Base-by-base conservation (phyloP, 1,140 invertebrate genomes). In the Grapholita molesta region DNA sequence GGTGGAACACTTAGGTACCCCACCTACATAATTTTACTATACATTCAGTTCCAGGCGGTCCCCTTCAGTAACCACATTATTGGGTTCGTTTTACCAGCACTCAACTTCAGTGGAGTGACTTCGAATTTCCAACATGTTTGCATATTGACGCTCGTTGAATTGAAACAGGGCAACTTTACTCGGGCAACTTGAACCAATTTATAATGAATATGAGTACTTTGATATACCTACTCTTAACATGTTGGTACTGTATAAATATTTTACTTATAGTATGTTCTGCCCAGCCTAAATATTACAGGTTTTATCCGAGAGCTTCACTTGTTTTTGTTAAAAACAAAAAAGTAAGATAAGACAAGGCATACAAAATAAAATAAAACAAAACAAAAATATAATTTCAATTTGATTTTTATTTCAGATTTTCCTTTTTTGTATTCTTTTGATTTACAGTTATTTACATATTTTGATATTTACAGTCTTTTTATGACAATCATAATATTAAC, bases 361-460 rank as follows among this genome's bases (percentile, higher is more conserved):
- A 71, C 64, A 75, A 80, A 73, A 72, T 23, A 69, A 78, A 76
- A 85, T 82, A 73, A 86, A 88, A 86, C 81, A 79, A 88, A 88
- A 86, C 64, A 64, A 86, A 38, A 88, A 82, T 84, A 82, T 89
- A 88, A 86, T 84, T 87, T 85, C 74, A 72, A 83, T 79, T 69
- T 84, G 74, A 88, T 30, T 69, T 68, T 84, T 89, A 89, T 89
- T 89, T 88, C 79, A 73, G 70, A 74, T 79, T 79, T 82, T 67
- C 74, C 78, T 80, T 72, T 69, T 84, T 84, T 77, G 76, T 86
- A 73, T 80, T 77, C 72, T 77, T 71, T 25, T 71, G 66, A 87
- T 86, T 84, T 87, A 89, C 87, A 88, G 70, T 79, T 77, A 75
- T 86, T 79, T 84, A 77, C 79, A 85, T 73, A 84, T 80, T 76